Base-by-base conservation (phyloP, 92 coral and sea anemone genomes). In the Palythoa grandiflora region DNA sequence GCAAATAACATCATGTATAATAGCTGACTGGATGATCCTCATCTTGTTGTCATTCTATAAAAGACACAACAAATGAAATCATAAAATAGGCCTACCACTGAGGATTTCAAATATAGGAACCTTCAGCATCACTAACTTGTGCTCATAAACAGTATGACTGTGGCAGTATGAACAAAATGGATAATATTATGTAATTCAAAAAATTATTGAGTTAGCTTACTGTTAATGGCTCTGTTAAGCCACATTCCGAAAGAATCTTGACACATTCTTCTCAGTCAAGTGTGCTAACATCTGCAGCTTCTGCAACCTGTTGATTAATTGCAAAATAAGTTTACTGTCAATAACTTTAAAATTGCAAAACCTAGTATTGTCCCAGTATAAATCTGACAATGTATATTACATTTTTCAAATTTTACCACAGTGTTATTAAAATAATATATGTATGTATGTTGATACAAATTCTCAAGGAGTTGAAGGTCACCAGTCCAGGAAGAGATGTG, bases 201-300 rank as follows among this genome's bases (percentile, higher is more conserved):
- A 12, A 70, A 35, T 44, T 70, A 28, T 21, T 35, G 2, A 3
- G 48, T 35, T 6, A 70, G 40, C 91, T 47, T 80, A 88, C 91
- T 28, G 87, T 88, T 73, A 88, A 21, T 8, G 47, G 66, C 71
- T 87, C 90, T 76, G 90, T 87, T 38, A 87, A 77, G 59, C 90
- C 90, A 88, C 90, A 88, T 72, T 80, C 90, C 10, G 87, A 88
- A 40, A 88, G 19, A 15, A 88, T 50, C 55, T 87, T 73, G 2
- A 85, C 51, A 85, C 89, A 85, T 38, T 74, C 89, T 47, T 73
- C 83, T 44, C 73, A n/a, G 36, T 85, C 89, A 19, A 85, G 71
- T 38, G 65, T 73, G 19, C 66, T 14, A 47, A 85, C 89, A 73
- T 85, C 81, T 73, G 66, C 89, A 73, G 71, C 72, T 73, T 54